Evolutionary conservation across 2,113 vertebrate species (phyloP).

Genomic region (Ceyx melanurus): DNA sequence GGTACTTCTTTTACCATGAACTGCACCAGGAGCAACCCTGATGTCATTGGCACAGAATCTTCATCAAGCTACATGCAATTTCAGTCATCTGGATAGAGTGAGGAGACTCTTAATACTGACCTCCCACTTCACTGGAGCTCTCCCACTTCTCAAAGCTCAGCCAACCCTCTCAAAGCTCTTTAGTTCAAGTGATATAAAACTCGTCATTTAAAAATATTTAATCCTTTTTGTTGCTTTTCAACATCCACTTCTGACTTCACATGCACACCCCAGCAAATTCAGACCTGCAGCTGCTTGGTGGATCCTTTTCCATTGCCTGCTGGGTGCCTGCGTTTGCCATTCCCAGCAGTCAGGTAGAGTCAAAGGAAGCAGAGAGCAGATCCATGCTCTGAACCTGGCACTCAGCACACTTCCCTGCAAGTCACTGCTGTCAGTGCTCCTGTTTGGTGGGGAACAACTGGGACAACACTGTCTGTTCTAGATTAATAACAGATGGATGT

Average conservation of each 20-base stretch:
- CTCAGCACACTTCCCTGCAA: constrained; percentile 3
- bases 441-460: constrained; percentile 30
- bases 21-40: not conserved
- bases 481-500: not conserved
- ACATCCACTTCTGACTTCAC: not conserved
- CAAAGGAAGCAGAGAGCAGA: constrained; percentile 30
- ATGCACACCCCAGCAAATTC: not conserved
- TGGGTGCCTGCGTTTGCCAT: not conserved
- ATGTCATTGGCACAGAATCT: not conserved
- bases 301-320: not conserved
- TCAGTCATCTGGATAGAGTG: rapidly evolving
- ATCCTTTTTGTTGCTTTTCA: not conserved
- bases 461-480: constrained; percentile 7
- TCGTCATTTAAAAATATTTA: not conserved
- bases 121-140: not conserved
- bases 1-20: not conserved
- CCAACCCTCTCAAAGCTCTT: not conserved
- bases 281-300: not conserved
- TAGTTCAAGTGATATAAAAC: not conserved
- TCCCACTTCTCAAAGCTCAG: not conserved
- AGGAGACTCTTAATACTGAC: not conserved
- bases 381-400: constrained; percentile 1
- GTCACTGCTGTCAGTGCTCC: not conserved
- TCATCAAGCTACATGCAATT: not conserved
- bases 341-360: not conserved